Conservation (phyloP, 2,113 vertebrate species). For the Peromyscus leucopus region DNA sequence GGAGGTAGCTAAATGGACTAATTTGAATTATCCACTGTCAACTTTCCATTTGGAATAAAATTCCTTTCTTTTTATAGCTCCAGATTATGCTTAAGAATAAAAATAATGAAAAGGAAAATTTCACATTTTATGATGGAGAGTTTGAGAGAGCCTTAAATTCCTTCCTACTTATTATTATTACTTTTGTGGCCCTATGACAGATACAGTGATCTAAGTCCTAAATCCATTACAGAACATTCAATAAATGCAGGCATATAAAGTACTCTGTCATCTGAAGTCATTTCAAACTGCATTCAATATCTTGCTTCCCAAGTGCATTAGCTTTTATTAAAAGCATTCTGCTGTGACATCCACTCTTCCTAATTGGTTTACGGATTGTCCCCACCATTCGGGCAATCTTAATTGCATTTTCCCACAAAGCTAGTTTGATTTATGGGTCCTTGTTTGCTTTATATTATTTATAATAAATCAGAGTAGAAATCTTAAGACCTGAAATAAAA, state of each 20-base stretch:
- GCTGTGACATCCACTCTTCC: conserved; percentile 73
- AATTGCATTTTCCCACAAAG: conserved; percentile 77
- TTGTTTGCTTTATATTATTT: conserved; percentile 75
- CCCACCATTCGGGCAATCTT: conserved; percentile 68
- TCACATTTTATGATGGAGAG: conserved; percentile 36
- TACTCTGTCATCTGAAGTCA: conserved; percentile 59
- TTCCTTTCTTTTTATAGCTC: not conserved
- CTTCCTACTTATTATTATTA: conserved; percentile 49
- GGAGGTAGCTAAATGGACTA: not conserved
- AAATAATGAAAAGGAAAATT: conserved; percentile 41
- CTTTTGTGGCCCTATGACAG: conserved; percentile 57
- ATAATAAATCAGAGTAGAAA: conserved; percentile 62
- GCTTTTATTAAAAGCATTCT: conserved; percentile 82
- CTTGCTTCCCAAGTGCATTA: conserved; percentile 69
- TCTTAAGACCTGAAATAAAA: conserved; percentile 65
- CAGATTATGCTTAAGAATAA: conserved; percentile 39
- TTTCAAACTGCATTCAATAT: conserved; percentile 57
- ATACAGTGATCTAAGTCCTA: conserved; percentile 26
- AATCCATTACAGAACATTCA: conserved; percentile 64
- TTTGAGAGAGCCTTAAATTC: conserved; percentile 52
- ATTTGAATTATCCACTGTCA: not conserved
- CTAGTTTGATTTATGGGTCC: conserved; percentile 75
- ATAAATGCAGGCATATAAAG: conserved; percentile 57
- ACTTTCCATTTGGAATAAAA: conserved; percentile 34
- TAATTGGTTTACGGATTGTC: conserved; percentile 81